These are phyloP conservation scores for Thereva nobilitata DNA, from an alignment of 2,888 invertebrate species.

Conservation along the genomic window DNA sequence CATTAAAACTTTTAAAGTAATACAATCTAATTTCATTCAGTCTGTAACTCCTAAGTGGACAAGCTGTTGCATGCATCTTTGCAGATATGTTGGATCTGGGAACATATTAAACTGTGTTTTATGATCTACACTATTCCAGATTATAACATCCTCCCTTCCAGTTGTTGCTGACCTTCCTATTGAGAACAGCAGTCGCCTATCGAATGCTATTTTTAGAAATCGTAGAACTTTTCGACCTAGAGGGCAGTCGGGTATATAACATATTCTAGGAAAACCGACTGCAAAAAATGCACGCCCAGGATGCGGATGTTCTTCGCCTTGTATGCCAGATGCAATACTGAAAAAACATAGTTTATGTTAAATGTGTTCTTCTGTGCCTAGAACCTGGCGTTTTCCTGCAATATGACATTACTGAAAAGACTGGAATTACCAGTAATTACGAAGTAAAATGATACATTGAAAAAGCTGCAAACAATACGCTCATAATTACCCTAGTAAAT, in stretches of 20 bases:
- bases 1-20: not conserved
- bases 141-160: conserved; percentile 86
- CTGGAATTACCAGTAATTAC: too few species aligned
- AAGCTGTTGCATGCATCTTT: conserved; percentile 60
- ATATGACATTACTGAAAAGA: too few species aligned
- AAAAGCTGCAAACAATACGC: too few species aligned
- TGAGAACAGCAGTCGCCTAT: conserved; percentile 80
- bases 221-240: conserved; percentile 77
- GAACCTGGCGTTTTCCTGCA: too few species aligned
- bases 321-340: conserved; percentile 84
- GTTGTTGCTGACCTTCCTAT: conserved; percentile 87
- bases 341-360: conserved; percentile 4
- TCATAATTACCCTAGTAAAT: too few species aligned
- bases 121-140: conserved; percentile 90
- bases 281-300: conserved; percentile 87
- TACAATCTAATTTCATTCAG: conserved; percentile 44
- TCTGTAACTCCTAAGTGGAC: conserved; percentile 59
- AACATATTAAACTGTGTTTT: conserved; percentile 79
- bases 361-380: too few species aligned
- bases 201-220: conserved; percentile 80
- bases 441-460: too few species aligned
- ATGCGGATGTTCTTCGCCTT: conserved; percentile 77
- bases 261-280: conserved; percentile 81
- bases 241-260: conserved; percentile 82
- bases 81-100: conserved; percentile 77